phyloP scores from a whole-genome alignment of 2,113 vertebrate species.

The Laterallus jamaicensis region DNA sequence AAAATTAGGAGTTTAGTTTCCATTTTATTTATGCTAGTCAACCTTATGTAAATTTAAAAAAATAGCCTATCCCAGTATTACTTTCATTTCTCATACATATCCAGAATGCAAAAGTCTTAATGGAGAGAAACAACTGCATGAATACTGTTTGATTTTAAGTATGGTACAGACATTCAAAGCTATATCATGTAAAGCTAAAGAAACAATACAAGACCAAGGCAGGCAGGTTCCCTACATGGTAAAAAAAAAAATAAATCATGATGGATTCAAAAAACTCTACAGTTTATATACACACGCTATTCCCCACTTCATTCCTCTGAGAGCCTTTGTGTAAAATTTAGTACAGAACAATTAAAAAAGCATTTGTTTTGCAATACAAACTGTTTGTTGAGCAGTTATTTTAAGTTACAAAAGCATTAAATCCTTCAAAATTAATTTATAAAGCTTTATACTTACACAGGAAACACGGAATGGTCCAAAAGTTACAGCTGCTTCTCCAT shows the following conservation, averaged over 20 bases:
- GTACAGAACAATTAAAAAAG: neutral
- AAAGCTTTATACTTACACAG: slow-evolving; percentile 85
- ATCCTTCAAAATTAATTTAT: neutral
- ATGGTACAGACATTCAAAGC: neutral
- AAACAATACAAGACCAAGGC: neutral
- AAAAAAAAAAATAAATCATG: neutral
- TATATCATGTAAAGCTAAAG: neutral
- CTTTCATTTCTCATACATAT: neutral
- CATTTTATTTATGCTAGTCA: neutral
- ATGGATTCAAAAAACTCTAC: neutral
- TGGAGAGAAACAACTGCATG: neutral
- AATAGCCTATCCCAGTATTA: neutral
- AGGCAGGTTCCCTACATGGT: neutral
- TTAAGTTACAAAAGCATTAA: neutral
- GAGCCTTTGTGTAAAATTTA: neutral
- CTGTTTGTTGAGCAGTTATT: neutral
- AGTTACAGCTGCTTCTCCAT: slow-evolving; percentile 84
- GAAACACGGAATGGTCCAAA: slow-evolving; percentile 95
- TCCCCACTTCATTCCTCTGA: neutral
- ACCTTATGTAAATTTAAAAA: neutral
- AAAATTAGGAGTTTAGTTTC: neutral
- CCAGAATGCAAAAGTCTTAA: neutral
- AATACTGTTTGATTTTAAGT: neutral
- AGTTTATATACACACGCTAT: neutral
- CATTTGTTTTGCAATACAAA: neutral